Conservation (phyloP, 2,888 invertebrate genomes). For the Pandemis corylana region DNA sequence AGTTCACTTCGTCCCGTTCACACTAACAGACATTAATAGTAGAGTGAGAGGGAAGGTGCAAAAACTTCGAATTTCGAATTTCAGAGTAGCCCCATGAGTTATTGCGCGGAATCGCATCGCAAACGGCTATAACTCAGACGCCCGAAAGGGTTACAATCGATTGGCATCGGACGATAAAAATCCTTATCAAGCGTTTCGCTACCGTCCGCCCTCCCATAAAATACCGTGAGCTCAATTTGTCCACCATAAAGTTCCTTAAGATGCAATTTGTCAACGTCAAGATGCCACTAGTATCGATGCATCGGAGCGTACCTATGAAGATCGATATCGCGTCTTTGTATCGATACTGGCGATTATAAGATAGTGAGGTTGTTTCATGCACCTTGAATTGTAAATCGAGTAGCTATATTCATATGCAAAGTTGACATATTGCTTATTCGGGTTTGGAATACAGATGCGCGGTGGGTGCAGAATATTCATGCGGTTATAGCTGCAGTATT, state of each 20-base stretch:
- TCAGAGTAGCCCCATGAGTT: conserved; percentile 35
- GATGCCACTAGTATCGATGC: conserved; percentile 70
- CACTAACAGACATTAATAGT: no score
- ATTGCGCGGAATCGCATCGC: conserved; percentile 46
- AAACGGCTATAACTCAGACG: conserved; percentile 45
- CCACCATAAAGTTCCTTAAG: conserved; percentile 69
- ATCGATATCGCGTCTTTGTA: conserved; percentile 77
- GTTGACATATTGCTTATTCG: conserved; percentile 66
- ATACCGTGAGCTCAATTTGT: conserved; percentile 79
- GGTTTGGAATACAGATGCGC: conserved; percentile 69
- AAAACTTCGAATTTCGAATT: no score
- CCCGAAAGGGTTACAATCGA: conserved; percentile 21
- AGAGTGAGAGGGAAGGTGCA: no score
- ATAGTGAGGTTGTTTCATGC: conserved; percentile 57
- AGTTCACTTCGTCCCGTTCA: no score
- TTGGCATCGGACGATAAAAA: conserved; percentile 44
- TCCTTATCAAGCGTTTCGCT: conserved; percentile 57
- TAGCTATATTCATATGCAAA: conserved; percentile 68
- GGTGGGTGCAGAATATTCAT: conserved; percentile 62
- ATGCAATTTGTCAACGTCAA: conserved; percentile 80
- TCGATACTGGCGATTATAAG: conserved; percentile 71
- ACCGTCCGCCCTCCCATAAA: conserved; percentile 59
- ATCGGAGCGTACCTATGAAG: conserved; percentile 69
- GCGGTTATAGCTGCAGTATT: conserved; percentile 20
- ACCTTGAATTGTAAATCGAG: conserved; percentile 65